Conservation (phyloP, 2,888 invertebrate species). For the Gibbula magus region DNA sequence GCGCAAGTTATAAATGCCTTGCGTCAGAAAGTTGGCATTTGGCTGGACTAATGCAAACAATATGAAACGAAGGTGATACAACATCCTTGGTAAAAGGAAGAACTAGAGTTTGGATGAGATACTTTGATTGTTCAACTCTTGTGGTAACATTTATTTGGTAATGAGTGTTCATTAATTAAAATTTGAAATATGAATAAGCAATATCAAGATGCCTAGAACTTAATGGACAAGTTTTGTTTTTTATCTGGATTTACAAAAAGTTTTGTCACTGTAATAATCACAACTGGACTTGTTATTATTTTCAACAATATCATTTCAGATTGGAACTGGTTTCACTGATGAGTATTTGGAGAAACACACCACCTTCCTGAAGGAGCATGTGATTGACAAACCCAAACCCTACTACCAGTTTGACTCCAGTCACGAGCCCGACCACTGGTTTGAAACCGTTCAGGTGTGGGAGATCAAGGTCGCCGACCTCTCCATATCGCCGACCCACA, state of each 20-base stretch:
- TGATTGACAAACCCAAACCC: conserved; percentile 84
- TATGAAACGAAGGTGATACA: too few species aligned
- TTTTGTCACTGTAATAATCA: neutral
- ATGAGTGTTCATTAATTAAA: too few species aligned
- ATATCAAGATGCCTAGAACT: too few species aligned
- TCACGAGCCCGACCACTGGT: conserved; percentile 74
- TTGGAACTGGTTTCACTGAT: conserved; percentile 96
- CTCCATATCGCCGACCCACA: conserved; percentile 94
- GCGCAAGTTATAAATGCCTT: too few species aligned
- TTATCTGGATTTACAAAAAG: neutral
- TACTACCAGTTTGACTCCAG: conserved; percentile 83
- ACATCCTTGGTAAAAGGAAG: too few species aligned
- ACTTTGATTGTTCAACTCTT: too few species aligned
- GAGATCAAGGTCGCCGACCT: conserved; percentile 98
- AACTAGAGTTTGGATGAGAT: too few species aligned
- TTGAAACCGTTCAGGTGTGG: conserved; percentile 88
- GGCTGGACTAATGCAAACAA: too few species aligned
- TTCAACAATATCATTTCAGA: conserved; percentile 75
- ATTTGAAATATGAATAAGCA: too few species aligned
- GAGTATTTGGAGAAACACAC: conserved; percentile 88
- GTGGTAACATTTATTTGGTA: too few species aligned
- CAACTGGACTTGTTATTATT: neutral
- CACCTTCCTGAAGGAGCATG: conserved; percentile 84
- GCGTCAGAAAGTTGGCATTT: too few species aligned
- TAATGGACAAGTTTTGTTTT: too few species aligned